Percentiles rank a stretch among this genome's conserved stretches.
These are phyloP conservation scores for Pseudorhiza aurosa DNA, from an alignment of 30 jellyfish, hydroid and myxozoan species.

Conservation along the genomic window DNA sequence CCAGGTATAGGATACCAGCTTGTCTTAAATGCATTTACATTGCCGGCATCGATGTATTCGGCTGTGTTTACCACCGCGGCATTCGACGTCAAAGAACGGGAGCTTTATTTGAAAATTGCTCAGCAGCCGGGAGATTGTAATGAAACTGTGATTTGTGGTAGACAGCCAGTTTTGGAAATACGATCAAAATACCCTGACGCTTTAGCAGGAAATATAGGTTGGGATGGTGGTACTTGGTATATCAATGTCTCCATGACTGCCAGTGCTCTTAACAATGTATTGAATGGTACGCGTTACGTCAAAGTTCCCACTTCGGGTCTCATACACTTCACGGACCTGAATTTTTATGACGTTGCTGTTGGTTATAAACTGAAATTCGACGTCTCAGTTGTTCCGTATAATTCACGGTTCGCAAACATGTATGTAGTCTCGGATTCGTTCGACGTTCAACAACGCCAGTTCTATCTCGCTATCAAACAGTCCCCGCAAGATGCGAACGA, in stretches of 20 bases:
- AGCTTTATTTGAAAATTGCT: conserved; percentile 59
- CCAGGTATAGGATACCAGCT: conserved; percentile 75
- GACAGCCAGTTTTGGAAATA: conserved; percentile 79
- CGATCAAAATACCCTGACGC: conserved; percentile 70
- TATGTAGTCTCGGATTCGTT: conserved; percentile 63
- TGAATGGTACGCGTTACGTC: conserved; percentile 66
- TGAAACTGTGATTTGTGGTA: conserved; percentile 84
- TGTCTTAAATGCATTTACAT: conserved; percentile 33
- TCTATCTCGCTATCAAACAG: conserved; percentile 61
- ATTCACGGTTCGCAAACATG: conserved; percentile 59
- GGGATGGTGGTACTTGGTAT: conserved; percentile 79
- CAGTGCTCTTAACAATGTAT: conserved; percentile 29
- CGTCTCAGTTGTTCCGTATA: conserved; percentile 47
- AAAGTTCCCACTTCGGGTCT: conserved; percentile 67
- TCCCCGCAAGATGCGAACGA: conserved; percentile 76
- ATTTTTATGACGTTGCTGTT: conserved; percentile 59
- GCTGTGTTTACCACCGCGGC: conserved; percentile 41
- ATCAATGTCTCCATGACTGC: conserved; percentile 62
- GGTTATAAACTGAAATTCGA: conserved; percentile 57
- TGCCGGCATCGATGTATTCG: conserved; percentile 63
- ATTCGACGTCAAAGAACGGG: conserved; percentile 73
- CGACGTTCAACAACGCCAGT: conserved; percentile 62
- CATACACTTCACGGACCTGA: conserved; percentile 50
- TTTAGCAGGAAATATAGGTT: conserved; percentile 72
- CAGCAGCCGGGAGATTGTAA: conserved; percentile 87